Evolutionary conservation across 2,113 vertebrate genomes (phyloP).

Genomic region (Brachypteracias leptosomus): DNA sequence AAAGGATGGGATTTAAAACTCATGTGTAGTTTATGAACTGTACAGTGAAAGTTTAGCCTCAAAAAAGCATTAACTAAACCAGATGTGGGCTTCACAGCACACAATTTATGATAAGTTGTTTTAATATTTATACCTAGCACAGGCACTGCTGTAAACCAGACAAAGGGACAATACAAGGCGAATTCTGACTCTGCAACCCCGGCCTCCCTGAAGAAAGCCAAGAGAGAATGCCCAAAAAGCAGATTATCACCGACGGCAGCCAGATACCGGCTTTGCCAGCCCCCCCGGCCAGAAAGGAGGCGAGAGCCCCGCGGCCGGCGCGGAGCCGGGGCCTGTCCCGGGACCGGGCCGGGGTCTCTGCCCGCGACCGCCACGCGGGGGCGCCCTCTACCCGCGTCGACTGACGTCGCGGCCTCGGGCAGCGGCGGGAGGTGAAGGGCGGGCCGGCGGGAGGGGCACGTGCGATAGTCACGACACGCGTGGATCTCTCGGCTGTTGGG

Average conservation of each 20-base stretch:
- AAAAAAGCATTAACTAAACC: constrained; percentile 61
- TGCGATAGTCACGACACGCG: too few species aligned
- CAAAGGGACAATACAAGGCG: constrained; percentile 26
- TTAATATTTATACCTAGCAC: constrained; percentile 58
- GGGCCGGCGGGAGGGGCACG: too few species aligned
- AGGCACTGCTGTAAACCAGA: constrained; percentile 44
- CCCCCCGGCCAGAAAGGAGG: background rate
- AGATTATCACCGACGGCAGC: background rate
- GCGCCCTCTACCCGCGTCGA: too few species aligned
- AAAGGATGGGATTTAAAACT: constrained; percentile 19
- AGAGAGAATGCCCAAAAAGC: background rate
- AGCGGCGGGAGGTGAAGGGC: too few species aligned
- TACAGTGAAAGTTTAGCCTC: constrained; percentile 29
- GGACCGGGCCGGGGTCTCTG: too few species aligned
- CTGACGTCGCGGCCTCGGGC: too few species aligned
- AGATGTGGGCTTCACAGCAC: constrained; percentile 58
- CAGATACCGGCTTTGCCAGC: background rate
- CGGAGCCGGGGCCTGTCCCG: too few species aligned
- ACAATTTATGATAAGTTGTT: constrained; percentile 52
- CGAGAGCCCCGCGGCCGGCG: fast-evolving
- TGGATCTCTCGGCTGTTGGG: too few species aligned
- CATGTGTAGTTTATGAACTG: constrained; percentile 39
- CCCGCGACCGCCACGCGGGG: too few species aligned
- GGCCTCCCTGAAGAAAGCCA: background rate
- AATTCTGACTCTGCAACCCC: background rate